Percentiles rank a stretch among this genome's conserved stretches.
Evolutionary conservation across 2,113 vertebrate species (phyloP).

Genomic region (Megaceryle torquata): DNA sequence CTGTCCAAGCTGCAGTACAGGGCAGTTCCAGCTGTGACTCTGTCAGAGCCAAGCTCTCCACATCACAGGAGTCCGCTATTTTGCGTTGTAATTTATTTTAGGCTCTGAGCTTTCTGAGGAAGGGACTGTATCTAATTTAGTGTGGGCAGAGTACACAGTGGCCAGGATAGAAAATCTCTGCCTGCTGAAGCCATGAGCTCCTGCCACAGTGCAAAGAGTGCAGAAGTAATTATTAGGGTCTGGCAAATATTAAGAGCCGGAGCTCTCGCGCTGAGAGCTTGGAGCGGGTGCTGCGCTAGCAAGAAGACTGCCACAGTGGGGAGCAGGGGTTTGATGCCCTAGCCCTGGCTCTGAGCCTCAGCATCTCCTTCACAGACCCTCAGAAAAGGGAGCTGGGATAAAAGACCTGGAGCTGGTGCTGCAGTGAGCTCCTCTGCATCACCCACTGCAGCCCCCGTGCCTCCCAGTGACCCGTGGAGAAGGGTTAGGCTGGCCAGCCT

Average conservation of each 20-base stretch:
- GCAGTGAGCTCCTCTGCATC: background rate
- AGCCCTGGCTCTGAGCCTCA: background rate
- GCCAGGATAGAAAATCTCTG: background rate
- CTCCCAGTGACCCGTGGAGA: rapidly evolving
- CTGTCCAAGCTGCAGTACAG: background rate
- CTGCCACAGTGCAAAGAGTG: background rate
- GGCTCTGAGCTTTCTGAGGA: background rate
- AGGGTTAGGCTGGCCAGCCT: background rate
- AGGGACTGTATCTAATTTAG: background rate
- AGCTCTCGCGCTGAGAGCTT: rapidly evolving
- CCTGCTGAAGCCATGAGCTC: background rate
- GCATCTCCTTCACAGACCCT: background rate
- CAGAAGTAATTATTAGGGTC: background rate
- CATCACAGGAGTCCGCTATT: background rate
- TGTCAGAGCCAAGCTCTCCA: rapidly evolving
- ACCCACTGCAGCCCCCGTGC: background rate
- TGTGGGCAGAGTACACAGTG: background rate
- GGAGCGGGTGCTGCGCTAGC: background rate
- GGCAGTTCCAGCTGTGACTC: background rate
- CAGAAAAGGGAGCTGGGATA: background rate
- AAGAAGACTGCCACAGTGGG: background rate
- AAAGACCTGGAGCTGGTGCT: background rate
- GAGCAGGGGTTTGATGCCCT: background rate
- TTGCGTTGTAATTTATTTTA: background rate
- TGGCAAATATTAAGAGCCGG: background rate